Evolutionary conservation across 1,140 invertebrate species (phyloP), one percentile per base, ranked within the genome.

Genomic region (Bombus balteatus): DNA sequence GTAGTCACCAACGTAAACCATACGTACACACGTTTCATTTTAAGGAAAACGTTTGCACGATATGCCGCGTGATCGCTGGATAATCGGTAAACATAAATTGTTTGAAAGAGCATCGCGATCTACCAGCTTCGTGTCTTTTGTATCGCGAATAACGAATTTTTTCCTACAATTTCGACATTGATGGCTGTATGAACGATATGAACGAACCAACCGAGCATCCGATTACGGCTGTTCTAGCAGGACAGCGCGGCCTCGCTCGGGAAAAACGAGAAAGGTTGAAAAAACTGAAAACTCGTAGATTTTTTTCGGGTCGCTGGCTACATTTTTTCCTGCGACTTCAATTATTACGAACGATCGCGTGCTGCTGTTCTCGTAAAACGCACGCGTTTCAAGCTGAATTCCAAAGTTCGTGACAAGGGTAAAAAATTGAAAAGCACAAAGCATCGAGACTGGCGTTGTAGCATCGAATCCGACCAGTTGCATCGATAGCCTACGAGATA

Each of bases 341-440:
- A 73, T 72, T 71, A 71, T 82, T 65, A 74, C 71, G 32, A 65
- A 65, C 39, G 71, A 82, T 82, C 18, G 71, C 71, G 53, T 6
- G 6, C 41, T 25, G 13, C 25, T 18, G 34, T 47, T 37, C 57
- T 32, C 57, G 70, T 47, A n/a, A 43, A 82, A 74, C 39, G n/a
- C 32, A 18, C 71, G 39, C 70, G 71, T 59, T 37, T 39, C 80
- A 65, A 82, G 62, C 72, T 65, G 53, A 73, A 74, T 43, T 73
- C 12, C n/a, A 74, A 41, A 62, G 43, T 59, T 43, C 53, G 70
- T 74, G 70, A 81, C 79, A 22, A 18, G 53, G 15, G 47, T 81
- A n/a, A 34, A 81, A 65, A 59, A 47, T 9, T n/a, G 41, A 15
- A 13, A 77, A 59, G 25, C 22, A 3, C 34, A 13, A 62, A 32